Conservation (phyloP, 2,113 vertebrate genomes). For the Onychorhynchus coronatus region DNA sequence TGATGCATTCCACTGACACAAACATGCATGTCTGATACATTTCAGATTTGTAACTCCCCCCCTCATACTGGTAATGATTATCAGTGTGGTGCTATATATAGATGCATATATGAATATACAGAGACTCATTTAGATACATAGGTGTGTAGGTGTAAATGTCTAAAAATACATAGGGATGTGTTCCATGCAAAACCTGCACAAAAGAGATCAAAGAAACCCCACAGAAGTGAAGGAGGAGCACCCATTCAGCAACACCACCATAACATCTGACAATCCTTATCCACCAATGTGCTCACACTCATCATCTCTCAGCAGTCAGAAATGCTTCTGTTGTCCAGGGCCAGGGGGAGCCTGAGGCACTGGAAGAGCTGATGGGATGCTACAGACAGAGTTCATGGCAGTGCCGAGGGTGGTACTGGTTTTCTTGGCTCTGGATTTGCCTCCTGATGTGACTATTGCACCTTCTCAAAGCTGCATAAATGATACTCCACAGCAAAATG, state of each 20-base stretch:
- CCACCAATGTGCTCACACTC: fast-evolving
- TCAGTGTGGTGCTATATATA: background rate
- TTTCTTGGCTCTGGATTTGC: background rate
- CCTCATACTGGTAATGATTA: background rate
- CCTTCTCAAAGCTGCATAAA: background rate
- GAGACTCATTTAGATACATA: background rate
- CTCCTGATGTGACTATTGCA: background rate
- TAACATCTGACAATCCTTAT: background rate
- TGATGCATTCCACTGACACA: background rate
- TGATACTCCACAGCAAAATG: background rate
- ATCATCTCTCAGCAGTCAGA: background rate
- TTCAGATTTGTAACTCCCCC: background rate
- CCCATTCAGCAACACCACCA: fast-evolving
- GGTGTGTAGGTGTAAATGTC: background rate
- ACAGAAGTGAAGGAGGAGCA: background rate
- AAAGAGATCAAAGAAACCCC: background rate
- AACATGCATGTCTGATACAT: background rate
- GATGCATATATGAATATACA: background rate
- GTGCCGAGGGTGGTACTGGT: fast-evolving
- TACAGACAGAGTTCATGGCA: background rate
- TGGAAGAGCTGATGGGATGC: background rate
- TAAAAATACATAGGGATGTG: background rate
- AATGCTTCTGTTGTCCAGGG: background rate
- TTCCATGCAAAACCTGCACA: background rate
- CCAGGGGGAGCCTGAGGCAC: background rate